Conservation (phyloP, 92 coral and sea anemone species). For the Hydrozoanthus gracilis region DNA sequence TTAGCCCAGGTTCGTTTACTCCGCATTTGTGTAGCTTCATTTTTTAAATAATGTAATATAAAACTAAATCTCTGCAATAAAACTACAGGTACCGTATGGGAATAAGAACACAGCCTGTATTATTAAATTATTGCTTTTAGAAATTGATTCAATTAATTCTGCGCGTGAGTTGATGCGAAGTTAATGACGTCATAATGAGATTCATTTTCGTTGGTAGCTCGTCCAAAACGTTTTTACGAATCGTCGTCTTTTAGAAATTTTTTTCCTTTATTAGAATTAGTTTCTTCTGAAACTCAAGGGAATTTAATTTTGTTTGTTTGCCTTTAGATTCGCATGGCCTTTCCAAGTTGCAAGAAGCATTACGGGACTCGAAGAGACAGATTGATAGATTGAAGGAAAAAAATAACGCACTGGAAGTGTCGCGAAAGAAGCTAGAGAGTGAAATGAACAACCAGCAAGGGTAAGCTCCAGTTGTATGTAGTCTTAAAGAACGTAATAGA, state of each 20-base stretch:
- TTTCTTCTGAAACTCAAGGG: not conserved
- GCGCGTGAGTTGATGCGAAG: too few relatives aligned
- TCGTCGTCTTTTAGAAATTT: not conserved
- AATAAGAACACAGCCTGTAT: too few relatives aligned
- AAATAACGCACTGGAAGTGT: constrained; percentile 72
- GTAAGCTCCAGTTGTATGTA: constrained; percentile 57
- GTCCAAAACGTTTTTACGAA: not conserved
- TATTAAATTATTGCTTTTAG: too few relatives aligned
- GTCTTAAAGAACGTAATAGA: too few relatives aligned
- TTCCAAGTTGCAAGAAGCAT: constrained; percentile 79
- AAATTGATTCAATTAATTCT: too few relatives aligned
- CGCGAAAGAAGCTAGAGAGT: constrained; percentile 84
- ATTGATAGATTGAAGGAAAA: constrained; percentile 89
- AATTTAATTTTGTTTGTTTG: not conserved
- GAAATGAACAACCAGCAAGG: constrained; percentile 88
- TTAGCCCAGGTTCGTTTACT: constrained; percentile 51
- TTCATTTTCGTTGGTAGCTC: not conserved
- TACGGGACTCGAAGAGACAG: constrained; percentile 90
- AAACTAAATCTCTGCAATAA: too few relatives aligned
- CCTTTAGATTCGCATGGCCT: constrained; percentile 71
- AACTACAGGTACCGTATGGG: too few relatives aligned
- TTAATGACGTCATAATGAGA: too few relatives aligned
- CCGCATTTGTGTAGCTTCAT: not conserved
- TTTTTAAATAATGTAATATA: too few relatives aligned
- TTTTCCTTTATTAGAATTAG: not conserved